Evolutionary conservation across 2,113 vertebrate genomes (phyloP).

Genomic region (Zosterops hypoxanthus): DNA sequence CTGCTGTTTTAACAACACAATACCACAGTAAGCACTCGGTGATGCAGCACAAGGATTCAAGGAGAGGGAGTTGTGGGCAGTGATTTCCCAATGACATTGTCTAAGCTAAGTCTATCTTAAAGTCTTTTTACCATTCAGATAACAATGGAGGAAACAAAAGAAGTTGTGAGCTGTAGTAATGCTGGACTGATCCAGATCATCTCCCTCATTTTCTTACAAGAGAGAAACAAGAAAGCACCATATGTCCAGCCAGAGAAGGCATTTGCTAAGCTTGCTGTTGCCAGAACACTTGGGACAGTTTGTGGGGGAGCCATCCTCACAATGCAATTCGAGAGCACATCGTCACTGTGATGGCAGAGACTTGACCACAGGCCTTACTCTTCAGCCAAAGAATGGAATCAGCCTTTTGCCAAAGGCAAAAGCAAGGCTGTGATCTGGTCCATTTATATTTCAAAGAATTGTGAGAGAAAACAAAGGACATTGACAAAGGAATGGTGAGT

Average conservation of each 20-base stretch:
- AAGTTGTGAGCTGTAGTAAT: neutral
- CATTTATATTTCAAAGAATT: neutral
- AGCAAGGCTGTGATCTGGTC: neutral
- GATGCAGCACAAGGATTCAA: neutral
- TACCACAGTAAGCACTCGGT: neutral
- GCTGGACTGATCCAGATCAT: neutral
- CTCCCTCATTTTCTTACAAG: neutral
- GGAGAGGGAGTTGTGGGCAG: neutral
- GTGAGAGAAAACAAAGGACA: neutral
- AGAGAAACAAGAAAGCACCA: neutral
- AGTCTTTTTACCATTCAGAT: neutral
- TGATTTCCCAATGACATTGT: neutral
- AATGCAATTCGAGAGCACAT: neutral
- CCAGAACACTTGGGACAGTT: neutral
- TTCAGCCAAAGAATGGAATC: neutral
- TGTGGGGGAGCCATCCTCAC: neutral
- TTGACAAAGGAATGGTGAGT: neutral
- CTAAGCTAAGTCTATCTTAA: neutral
- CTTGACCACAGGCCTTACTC: neutral
- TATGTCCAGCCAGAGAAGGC: neutral
- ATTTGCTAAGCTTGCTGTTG: neutral
- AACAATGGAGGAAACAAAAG: neutral
- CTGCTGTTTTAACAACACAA: constrained; percentile 19
- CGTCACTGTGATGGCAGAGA: neutral
- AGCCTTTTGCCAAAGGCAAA: neutral